Percentiles rank a stretch among this genome's conserved stretches.
Evolutionary conservation across 2,113 vertebrate genomes (phyloP).

Genomic region (Scolopax mira): DNA sequence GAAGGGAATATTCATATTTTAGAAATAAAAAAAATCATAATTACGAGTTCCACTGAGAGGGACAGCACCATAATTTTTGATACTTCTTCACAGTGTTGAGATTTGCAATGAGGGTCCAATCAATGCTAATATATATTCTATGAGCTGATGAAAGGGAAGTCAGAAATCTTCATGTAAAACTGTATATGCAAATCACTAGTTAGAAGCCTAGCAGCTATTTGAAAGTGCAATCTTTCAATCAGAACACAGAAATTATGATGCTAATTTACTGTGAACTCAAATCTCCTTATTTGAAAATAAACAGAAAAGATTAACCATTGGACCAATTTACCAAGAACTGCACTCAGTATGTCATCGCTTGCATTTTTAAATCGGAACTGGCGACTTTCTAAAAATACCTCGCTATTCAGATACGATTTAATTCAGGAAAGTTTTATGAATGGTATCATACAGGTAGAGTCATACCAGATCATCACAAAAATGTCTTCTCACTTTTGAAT

Average conservation of each 20-base stretch:
- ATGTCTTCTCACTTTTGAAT: background rate
- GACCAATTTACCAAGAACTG: background rate
- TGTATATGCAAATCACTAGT: background rate
- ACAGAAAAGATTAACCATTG: conserved; percentile 23
- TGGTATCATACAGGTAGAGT: background rate
- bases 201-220: conserved; percentile 17
- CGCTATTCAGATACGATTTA: background rate
- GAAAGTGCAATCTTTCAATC: conserved; percentile 42
- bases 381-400: background rate
- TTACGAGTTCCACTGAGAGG: background rate
- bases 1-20: background rate
- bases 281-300: conserved; percentile 49
- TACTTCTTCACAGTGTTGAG: background rate
- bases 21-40: background rate
- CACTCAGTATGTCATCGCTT: background rate
- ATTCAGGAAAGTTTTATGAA: background rate
- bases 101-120: conserved; percentile 7
- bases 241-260: conserved; percentile 29
- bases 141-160: conserved; percentile 16
- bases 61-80: background rate
- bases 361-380: background rate
- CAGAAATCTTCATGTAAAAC: conserved; percentile 5
- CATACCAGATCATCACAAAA: background rate
- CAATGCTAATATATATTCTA: conserved; percentile 9
- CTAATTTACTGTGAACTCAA: conserved; percentile 33